Evolutionary conservation across 1,140 invertebrate species (phyloP), one percentile per base, ranked within the genome.

Genomic region (Latrodectus geometricus): DNA sequence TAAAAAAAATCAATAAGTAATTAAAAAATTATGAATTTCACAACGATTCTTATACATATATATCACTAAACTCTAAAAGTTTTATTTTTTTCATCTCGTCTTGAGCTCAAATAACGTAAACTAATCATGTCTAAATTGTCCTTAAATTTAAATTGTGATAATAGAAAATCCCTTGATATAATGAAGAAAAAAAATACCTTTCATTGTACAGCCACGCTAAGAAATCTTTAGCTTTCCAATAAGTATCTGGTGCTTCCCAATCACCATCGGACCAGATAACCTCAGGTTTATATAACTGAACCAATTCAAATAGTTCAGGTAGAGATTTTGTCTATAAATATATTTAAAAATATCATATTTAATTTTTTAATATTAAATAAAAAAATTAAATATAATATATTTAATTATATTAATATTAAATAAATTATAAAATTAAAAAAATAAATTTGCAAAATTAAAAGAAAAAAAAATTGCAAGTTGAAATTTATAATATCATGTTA

Each of bases 171-270:
- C 0, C 23, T 50, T 0, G 50, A 75, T 75, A 17, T 20, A 20
- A 11, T 20, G 12, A 8, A n/a, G n/a, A n/a, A 17, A 17, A 17
- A 4, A 17, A 49, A 56, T 78, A 92, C 92, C 97, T 98, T 9
- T 97, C 94, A 91, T 98, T 99, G 89, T 98, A 99, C 0, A 99
- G 92, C 97, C 97, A 99, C 11, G 97, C 95, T 4, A 99, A 91
- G 89, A 93, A 93, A 54, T 91, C 90, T 52, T 90, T 93, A 0
- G 90, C 90, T 66, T 91, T 92, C 93, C 93, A 99, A 89, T 99
- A 99, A 0, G 92, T 92, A 89, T 95, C 94, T 0, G 93, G 89
- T 0, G 95, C 94, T 90, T 96, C 96, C 95, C 95, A 96, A 88
- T 97, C 96, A 0, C 81, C 88, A 88, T 89, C 89, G 0, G 97